Evolutionary conservation across 2,888 invertebrate genomes (phyloP).

Genomic region (Leucophenga maculata): DNA sequence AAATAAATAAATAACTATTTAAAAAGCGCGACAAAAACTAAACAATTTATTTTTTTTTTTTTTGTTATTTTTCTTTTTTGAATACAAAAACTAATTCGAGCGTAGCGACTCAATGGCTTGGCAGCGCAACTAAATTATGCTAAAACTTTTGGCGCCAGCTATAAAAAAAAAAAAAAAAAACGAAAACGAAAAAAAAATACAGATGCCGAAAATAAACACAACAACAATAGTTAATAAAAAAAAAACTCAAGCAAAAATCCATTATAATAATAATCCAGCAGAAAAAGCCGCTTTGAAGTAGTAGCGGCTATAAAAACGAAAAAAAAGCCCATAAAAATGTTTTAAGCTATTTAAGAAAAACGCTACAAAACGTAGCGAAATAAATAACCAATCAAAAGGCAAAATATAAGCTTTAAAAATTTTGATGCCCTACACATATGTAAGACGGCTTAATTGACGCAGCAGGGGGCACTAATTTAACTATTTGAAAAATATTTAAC

Average conservation of each 20-base stretch:
- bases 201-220: slow-evolving; percentile 14
- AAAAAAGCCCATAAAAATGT: neutral
- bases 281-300: neutral
- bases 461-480: too few species aligned
- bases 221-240: too few species aligned
- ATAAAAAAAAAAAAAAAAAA: neutral
- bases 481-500: too few species aligned
- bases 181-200: too few species aligned
- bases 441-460: too few species aligned
- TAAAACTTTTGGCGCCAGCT: slow-evolving; percentile 4
- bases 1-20: neutral
- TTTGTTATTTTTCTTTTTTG: too few species aligned
- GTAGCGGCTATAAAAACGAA: slow-evolving; percentile 21
- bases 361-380: neutral
- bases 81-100: neutral
- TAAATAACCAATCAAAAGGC: neutral
- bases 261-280: neutral
- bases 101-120: neutral
- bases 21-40: slow-evolving; percentile 20
- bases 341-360: neutral
- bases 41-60: too few species aligned
- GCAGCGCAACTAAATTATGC: slow-evolving; percentile 1
- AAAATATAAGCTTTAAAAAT: neutral
- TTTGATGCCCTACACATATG: too few species aligned
- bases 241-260: neutral